phyloP scores from a whole-genome alignment of 2,888 invertebrate species.

The Sepioteuthis lessoniana region DNA sequence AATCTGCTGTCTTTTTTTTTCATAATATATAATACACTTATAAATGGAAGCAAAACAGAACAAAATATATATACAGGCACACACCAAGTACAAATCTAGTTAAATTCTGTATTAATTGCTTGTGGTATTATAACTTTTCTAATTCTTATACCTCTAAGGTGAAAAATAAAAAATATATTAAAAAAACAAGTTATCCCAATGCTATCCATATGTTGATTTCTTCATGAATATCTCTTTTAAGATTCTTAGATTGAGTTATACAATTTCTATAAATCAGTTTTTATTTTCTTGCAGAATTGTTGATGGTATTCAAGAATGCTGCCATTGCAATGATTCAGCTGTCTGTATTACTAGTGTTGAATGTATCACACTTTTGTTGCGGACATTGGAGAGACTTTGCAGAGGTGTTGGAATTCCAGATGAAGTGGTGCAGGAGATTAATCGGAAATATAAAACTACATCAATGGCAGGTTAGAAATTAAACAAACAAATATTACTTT shows the following conservation, averaged over 20 bases:
- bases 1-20: too few species aligned
- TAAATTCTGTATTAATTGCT: too few species aligned
- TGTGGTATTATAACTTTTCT: too few species aligned
- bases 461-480: neutral
- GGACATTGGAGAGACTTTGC: slow-evolving; percentile 87
- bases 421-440: slow-evolving; percentile 49
- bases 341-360: slow-evolving; percentile 73
- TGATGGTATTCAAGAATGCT: slow-evolving; percentile 94
- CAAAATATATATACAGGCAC: too few species aligned
- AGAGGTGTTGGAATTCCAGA: slow-evolving; percentile 81
- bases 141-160: too few species aligned
- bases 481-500: neutral
- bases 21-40: too few species aligned
- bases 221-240: neutral
- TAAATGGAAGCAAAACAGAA: too few species aligned
- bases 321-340: slow-evolving; percentile 84
- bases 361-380: slow-evolving; percentile 81
- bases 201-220: too few species aligned
- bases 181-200: too few species aligned
- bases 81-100: too few species aligned
- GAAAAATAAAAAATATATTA: too few species aligned
- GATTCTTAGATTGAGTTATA: neutral
- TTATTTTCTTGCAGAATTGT: slow-evolving; percentile 81
- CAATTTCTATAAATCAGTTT: neutral
- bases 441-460: slow-evolving; percentile 41